Conservation (phyloP, 2,113 vertebrate genomes). For the Apteryx owenii region DNA sequence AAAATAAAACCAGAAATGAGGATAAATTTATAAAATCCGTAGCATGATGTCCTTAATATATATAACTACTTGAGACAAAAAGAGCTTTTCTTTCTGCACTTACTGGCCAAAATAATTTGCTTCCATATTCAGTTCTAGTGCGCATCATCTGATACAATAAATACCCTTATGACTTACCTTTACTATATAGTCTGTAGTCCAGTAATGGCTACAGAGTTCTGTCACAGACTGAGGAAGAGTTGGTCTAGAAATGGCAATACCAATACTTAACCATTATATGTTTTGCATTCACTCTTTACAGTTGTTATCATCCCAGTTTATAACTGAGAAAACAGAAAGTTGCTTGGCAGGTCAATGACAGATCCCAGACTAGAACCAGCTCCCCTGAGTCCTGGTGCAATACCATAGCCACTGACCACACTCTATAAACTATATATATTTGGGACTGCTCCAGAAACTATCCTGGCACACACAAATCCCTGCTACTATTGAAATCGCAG, state of each 20-base stretch:
- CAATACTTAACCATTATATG: background rate
- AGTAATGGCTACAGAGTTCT: background rate
- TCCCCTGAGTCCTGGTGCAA: background rate
- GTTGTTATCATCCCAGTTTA: background rate
- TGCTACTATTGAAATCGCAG: background rate
- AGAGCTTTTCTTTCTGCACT: background rate
- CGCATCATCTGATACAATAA: background rate
- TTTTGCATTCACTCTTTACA: background rate
- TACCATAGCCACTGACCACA: background rate
- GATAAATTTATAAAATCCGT: background rate
- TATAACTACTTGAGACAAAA: background rate
- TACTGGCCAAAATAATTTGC: background rate
- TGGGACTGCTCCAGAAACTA: background rate
- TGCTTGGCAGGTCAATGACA: background rate
- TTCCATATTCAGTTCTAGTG: background rate
- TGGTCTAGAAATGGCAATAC: background rate
- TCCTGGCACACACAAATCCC: background rate
- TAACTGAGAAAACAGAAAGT: background rate
- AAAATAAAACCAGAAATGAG: constrained; percentile 14
- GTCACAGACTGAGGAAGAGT: background rate
- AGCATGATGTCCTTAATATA: background rate
- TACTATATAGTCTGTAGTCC: background rate
- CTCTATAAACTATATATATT: background rate
- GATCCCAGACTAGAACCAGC: background rate
- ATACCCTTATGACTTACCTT: background rate